Base-by-base conservation (phyloP, 1,140 invertebrate genomes). In the Drosophila santomea region DNA sequence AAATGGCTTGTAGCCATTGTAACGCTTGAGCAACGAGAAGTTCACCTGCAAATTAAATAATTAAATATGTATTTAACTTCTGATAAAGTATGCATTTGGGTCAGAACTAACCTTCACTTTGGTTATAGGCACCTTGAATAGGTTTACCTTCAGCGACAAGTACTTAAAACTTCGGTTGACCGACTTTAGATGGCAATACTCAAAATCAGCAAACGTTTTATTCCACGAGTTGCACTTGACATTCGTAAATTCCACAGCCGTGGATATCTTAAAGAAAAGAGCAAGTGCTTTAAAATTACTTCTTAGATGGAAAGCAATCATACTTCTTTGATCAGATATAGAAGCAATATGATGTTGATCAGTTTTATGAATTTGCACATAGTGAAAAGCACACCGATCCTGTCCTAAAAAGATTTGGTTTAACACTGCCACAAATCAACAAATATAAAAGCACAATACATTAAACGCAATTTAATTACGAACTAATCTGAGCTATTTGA, bases 211-310 rank as follows among this genome's bases (percentile, higher is more conserved):
- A 6, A 74, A 74, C 4, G 52, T 36, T 12, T 23, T 41, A 20
- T 75, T 71, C 14, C 48, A 3, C 4, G 73, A 74, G 10, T 20
- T 57, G 45, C 73, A 75, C 7, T 74, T 75, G 10, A 75, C 41
- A 32, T 75, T 74, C 2, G 73, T 74, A 23, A 62, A 73, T 11
- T 73, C 71, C 2, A 73, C 4, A 15, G 8, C 0, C 2, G 43
- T 4, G 17, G 15, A 2, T 17, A 44, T 44, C 43, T 44, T 44
- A 44, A 20, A 7, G 15, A 10, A 11, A 11, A 44, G 20, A 20
- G 20, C 20, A 7, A 4, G 41, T 44, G 15, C 10, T 10, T 44
- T 3, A 15, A 2, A 17, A 10, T 17, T 0, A 7, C n/a, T 44
- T 17, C 2, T 3, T 11, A 4, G 17, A 8, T 44, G 17, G 3